Conservation (phyloP, 2,797 vertebrate genomes). For the Selene dorsalis region DNA sequence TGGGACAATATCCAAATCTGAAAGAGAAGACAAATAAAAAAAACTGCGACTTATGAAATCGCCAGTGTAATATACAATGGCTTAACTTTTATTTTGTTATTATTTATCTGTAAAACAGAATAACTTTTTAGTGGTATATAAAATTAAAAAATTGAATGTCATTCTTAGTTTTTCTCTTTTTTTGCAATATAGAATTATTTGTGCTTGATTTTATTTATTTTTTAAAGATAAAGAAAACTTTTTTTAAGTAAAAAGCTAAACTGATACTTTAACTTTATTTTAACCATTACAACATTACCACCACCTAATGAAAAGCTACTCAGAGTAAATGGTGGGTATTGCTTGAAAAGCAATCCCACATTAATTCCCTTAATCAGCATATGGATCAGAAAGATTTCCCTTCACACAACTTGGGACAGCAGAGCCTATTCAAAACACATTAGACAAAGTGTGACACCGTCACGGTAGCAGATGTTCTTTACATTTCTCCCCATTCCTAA, state of each 20-base stretch:
- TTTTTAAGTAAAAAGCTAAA: conserved; percentile 5
- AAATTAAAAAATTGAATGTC: not conserved
- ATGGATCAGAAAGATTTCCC: conserved; percentile 78
- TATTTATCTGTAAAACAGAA: too few species aligned
- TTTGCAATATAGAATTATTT: conserved; percentile 31
- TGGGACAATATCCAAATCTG: not conserved
- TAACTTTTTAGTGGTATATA: not conserved
- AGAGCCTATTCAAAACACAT: conserved; percentile 82
- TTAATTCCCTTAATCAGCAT: conserved; percentile 79
- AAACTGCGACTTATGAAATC: too few species aligned
- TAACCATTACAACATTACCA: conserved; percentile 11
- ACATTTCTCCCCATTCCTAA: conserved; percentile 80
- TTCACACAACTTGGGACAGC: conserved; percentile 76
- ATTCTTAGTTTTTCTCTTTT: not conserved
- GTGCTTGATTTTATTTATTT: not conserved
- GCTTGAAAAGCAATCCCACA: conserved; percentile 62
- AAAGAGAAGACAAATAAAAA: not conserved
- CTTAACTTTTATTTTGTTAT: too few species aligned
- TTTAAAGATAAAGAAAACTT: conserved; percentile 16
- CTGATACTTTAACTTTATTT: conserved; percentile 14
- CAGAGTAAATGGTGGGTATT: conserved; percentile 35
- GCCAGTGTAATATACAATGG: too few species aligned
- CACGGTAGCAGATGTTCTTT: conserved; percentile 85
- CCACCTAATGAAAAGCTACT: conserved; percentile 16
- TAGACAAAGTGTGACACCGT: conserved; percentile 82